Evolutionary conservation across 2,113 vertebrate genomes (phyloP), one percentile per base, ranked within the genome.

Genomic region (Alaudala cheleensis): DNA sequence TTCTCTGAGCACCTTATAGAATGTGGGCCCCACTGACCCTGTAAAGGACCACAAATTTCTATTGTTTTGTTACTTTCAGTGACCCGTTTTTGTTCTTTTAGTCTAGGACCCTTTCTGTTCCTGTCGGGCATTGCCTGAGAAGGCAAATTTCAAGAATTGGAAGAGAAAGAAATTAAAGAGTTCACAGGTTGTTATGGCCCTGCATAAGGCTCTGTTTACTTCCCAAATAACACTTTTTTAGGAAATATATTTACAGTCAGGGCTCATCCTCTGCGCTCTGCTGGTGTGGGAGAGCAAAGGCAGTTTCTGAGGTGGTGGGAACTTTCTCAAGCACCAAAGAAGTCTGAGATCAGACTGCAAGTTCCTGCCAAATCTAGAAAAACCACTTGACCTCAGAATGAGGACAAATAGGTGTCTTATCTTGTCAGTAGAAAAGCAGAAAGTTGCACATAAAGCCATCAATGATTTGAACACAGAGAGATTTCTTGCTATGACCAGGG

Each of bases 321-420:
- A 24, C 9, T 2, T 9, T 25, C 16, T 7, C 2, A 6, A 9
- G 11, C 22, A 7, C 17, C 22, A 53, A 60, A 26, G 3, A 2
- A 5, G 3, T 6, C 6, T 4, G 19, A 64, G 37, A 61, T 40
- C 3, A 56, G 14, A 14, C 14, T 69, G 24, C 7, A 71, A 33
- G 12, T 15, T 45, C 19, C 51, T 79, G 23, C 4, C 17, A 45
- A 3, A 5, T 67, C 14, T 9, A 15, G 49, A 71, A 18, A 15
- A 14, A 23, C 1, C 10, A 5, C 21, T 86, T 54, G 33, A 54
- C 6, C 17, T 5, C n/a, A 72, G 58, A 16, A 34, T 53, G 31
- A 26, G 28, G 12, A 28, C 3, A 51, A 20, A 14, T 2, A 5
- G 7, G 9, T 42, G 14, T 3, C 3, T 79, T 64, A 12, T 12